phyloP scores from a whole-genome alignment of 2,888 invertebrate genomes.

The Acleris emargana region DNA sequence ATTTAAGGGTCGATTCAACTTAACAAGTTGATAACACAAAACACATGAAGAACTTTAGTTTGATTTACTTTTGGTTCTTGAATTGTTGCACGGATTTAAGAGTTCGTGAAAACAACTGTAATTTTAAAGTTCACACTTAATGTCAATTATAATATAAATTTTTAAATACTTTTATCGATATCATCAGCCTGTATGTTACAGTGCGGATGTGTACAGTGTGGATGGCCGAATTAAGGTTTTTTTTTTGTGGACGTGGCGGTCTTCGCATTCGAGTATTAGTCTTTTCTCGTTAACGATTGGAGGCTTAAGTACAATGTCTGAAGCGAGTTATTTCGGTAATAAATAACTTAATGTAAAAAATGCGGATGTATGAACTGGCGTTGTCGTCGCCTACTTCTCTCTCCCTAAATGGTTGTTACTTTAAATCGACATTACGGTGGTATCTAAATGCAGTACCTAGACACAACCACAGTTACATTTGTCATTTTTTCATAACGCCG shows the following conservation, averaged over 20 bases:
- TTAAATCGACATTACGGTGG: slow-evolving; percentile 50
- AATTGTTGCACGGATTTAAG: slow-evolving; percentile 2
- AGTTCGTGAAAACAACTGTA: slow-evolving; percentile 1
- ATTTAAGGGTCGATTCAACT: not conserved
- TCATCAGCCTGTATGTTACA: no score
- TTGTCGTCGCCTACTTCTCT: slow-evolving; percentile 44
- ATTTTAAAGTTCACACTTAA: not conserved
- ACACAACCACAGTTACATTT: no score
- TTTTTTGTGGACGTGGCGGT: no score
- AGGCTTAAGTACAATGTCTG: not conserved
- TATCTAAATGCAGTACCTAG: no score
- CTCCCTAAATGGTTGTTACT: slow-evolving; percentile 57
- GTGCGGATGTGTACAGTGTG: no score
- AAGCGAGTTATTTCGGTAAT: slow-evolving; percentile 15
- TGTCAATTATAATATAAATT: no score
- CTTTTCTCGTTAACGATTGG: not conserved
- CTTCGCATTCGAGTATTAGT: no score
- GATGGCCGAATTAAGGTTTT: no score
- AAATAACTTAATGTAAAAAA: not conserved
- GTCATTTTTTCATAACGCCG: no score
- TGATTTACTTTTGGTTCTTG: slow-evolving; percentile 10
- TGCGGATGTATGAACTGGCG: slow-evolving; percentile 35
- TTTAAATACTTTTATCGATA: no score
- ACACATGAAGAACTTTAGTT: slow-evolving; percentile 13
- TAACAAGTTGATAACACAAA: not conserved